Conservation (phyloP, 2,888 invertebrate species). For the Sepiola atlantica region DNA sequence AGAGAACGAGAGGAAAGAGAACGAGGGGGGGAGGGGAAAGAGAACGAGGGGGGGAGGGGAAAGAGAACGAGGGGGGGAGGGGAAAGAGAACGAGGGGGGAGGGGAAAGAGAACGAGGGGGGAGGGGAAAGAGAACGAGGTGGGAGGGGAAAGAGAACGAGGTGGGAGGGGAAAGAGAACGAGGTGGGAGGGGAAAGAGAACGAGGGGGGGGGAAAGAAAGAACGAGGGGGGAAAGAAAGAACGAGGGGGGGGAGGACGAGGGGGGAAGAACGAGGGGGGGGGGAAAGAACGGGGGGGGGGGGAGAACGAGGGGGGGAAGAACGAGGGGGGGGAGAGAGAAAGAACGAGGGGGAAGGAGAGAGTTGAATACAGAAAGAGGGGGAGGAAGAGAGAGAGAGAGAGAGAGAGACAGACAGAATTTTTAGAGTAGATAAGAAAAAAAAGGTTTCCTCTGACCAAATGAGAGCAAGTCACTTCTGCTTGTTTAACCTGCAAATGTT, state of each 20-base stretch:
- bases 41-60: neutral
- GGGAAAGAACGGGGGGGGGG: neutral
- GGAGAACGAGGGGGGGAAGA: neutral
- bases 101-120: neutral
- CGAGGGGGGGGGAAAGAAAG: neutral
- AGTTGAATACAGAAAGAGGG: too few species aligned
- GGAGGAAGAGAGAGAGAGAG: too few species aligned
- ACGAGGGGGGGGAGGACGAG: neutral
- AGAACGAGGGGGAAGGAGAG: neutral
- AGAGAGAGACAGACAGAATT: too few species aligned
- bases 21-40: neutral
- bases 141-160: neutral
- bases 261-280: neutral
- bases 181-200: neutral
- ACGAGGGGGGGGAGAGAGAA: neutral
- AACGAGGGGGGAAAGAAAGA: neutral
- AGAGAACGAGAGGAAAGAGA: neutral
- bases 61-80: neutral
- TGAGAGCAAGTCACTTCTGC: too few species aligned
- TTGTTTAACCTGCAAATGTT: too few species aligned
- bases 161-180: neutral
- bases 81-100: neutral
- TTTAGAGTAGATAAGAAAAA: too few species aligned
- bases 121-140: neutral
- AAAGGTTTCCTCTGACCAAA: too few species aligned